phyloP scores from a whole-genome alignment of 2,888 invertebrate genomes.

The Aproaerema taeniolella region DNA sequence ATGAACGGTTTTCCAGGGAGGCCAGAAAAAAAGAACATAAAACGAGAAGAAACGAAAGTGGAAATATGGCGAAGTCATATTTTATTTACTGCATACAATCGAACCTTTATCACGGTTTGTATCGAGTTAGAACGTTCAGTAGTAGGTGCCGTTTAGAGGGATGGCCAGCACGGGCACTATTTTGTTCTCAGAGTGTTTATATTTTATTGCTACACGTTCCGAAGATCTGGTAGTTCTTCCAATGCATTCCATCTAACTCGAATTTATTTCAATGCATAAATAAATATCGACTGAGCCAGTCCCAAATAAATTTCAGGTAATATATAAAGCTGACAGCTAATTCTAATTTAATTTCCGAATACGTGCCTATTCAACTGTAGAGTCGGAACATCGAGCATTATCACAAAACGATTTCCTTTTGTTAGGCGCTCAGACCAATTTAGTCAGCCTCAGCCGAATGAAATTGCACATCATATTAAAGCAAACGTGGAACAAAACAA shows the following conservation, averaged over 20 bases:
- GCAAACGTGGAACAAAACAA: constrained; percentile 49
- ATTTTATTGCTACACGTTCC: constrained; percentile 36
- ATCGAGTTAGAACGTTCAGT: constrained; percentile 62
- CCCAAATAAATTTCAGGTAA: no score
- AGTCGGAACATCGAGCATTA: constrained; percentile 15
- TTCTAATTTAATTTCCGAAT: background rate
- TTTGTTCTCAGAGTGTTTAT: constrained; percentile 40
- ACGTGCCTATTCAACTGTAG: background rate
- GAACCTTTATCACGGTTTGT: constrained; percentile 73
- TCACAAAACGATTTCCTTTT: constrained; percentile 36
- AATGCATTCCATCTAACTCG: no score
- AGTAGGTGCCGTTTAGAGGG: constrained; percentile 54
- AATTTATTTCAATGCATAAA: no score
- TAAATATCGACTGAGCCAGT: no score
- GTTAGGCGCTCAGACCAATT: constrained; percentile 52
- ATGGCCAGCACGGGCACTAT: constrained; percentile 37
- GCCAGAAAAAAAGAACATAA: constrained; percentile 70
- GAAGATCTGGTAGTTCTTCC: constrained; percentile 23
- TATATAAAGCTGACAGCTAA: no score
- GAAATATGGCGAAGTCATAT: constrained; percentile 75
- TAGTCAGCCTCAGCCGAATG: constrained; percentile 49
- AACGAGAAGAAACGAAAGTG: constrained; percentile 69
- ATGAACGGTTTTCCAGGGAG: constrained; percentile 66
- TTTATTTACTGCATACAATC: constrained; percentile 77
- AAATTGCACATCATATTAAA: constrained; percentile 55